Base-by-base conservation (phyloP, 2,113 vertebrate genomes). In the Zosterops hypoxanthus region DNA sequence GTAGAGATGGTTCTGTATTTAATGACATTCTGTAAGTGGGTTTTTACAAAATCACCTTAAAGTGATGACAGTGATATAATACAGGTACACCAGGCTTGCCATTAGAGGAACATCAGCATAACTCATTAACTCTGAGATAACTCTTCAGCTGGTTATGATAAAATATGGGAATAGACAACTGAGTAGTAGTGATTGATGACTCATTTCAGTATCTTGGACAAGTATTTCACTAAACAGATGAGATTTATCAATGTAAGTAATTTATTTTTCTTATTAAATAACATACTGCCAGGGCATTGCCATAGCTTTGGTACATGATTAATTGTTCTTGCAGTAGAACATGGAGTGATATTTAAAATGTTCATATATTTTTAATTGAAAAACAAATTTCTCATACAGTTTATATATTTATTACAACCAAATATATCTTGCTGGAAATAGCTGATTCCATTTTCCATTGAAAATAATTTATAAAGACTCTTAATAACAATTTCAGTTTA, bases 201-300 rank as follows among this genome's bases (percentile, higher is more conserved):
- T 89, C 66, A 55, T 90, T 97, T 94, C 64, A 94, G 23, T 82
- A 63, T 86, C 69, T 72, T 31, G 44, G 90, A 68, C 44, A 92
- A 82, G 23, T 94, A 61, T 91, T 93, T 94, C 47, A 76, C 61
- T 86, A 81, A 96, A 86, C n/a, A 61, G 59, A n/a, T 24, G 79
- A 88, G 41, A 82, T 93, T 81, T 95, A 66, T 91, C 78, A 81
- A 39, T 79, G 12, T 61, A 71, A 81, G 66, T 71, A 6, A n/a
- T 91, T 94, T 90, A 36, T 81, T 94, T 87, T 90, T 59, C 63
- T 90, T 84, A 65, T 2, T 86, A 8, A 72, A 11, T 72, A 73
- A 29, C 18, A 16, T 44, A 28, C 52, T 76, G 22, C 68, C 20
- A 59, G 18, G n/a, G 13, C 36, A 64, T 78, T 78, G 33, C 42